Base-by-base conservation (phyloP, 2,888 invertebrate species). In the Orthosia gothica region DNA sequence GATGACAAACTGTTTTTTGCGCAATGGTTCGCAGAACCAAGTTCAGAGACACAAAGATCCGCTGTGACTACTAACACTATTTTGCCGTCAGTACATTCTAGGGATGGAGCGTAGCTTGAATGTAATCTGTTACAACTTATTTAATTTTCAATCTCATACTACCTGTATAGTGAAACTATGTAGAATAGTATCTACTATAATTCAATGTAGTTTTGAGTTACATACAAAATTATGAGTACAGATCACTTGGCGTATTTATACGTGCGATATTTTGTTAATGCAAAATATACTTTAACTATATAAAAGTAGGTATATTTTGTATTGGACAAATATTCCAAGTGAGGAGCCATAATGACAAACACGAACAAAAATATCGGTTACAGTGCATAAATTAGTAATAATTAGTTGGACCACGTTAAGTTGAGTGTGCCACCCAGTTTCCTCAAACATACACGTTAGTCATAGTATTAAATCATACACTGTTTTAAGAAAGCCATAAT, bases 331-430 rank as follows among this genome's bases (percentile, higher is more conserved):
- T n/a, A 50, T n/a, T 11, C 50, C 23, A 70, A 61, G 26, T 50
- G 3, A 45, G 4, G 3, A n/a, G 9, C 26, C 18, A 77, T 1
- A 1, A 55, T 55, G 45, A 75, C 15, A 70, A 55, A 75, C 18
- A 54, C 49, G 4, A n/a, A 77, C 26, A 50, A 50, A 32, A 47
- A 76, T 15, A 77, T 55, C 5, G 3, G 11, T 57, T 20, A 81
- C 63, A 72, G 59, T 61, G 52, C 58, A 32, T n/a, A 40, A 40
- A 1, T 40, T 40, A 40, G 40, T 40, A 40, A 40, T 40, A 26
- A 81, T 76, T 70, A 75, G 54, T 81, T 2, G 61, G 45, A 75
- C 1, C 47, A 52, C 66, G 76, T 81, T 79, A 76, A 52, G 59
- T 50, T 52, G n/a, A 58, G 45, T 58, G 54, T 63, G 16, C 66